Base-by-base conservation (phyloP, 2,888 invertebrate genomes). In the Limnephilus auricula region DNA sequence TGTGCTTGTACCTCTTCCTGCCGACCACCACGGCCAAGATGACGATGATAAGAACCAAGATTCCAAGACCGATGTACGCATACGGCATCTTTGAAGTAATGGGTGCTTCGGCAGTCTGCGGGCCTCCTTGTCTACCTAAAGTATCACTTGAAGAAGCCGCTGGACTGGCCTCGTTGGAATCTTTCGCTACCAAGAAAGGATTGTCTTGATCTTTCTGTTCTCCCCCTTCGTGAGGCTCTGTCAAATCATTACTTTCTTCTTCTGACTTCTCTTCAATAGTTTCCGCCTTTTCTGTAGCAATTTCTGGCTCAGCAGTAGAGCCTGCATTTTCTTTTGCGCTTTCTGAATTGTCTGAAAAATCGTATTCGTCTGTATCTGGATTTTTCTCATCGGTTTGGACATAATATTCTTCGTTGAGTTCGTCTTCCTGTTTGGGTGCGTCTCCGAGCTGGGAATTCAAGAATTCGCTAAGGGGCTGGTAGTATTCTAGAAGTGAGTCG, bases 401-500 rank as follows among this genome's bases (percentile, higher is more conserved):
- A 65, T 89, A 40, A 31, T n/a, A 82, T 4, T 80, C 84, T 6
- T 37, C 79, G 30, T 91, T 90, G 31, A 90, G 86, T 13, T 91
- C 88, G 10, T 91, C 89, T 25, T 89, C 92, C 13, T 91, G 40
- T 40, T 88, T 25, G 45, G 31, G 65, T 82, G 93, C 94, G 32
- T 94, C 92, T 37, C 93, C 90, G 2, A 94, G 94, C 92, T 96
- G 96, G 65, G 94, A 95, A 65, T 96, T 95, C 93, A 96, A 94
- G 94, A 96, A 96, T 93, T 96, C 95, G 93, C 96, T 96, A 91
- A 97, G 93, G 1, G 96, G 95, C 93, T 95, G 94, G 93, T 96
- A 97, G 93, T 96, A 96, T 92, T 96, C 95, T 12, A 96, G 95
- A 0, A 97, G 93, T 0, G 95, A 95, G n/a, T 95, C 95, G 37